These are phyloP conservation scores for Casuarius casuarius DNA, from an alignment of 2,113 vertebrate species.

Conservation along the genomic window DNA sequence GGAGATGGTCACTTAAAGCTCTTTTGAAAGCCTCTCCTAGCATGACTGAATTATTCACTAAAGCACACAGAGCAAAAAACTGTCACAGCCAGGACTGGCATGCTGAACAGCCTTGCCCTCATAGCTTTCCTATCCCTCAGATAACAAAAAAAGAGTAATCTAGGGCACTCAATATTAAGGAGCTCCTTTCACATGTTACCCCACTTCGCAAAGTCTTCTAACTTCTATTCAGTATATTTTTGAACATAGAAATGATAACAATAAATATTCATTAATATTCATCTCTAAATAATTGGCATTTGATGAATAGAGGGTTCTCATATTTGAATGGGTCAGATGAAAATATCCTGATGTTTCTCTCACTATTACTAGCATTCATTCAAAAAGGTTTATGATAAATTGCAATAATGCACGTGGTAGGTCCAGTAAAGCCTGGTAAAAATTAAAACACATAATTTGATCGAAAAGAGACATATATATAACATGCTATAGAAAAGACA, in stretches of 20 bases:
- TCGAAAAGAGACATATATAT: background rate
- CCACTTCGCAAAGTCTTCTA: background rate
- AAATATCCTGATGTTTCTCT: background rate
- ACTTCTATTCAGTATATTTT: background rate
- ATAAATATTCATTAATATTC: background rate
- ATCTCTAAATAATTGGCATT: background rate
- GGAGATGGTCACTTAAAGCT: background rate
- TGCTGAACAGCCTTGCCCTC: background rate
- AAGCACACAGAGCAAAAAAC: background rate
- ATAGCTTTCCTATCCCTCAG: background rate
- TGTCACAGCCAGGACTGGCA: background rate
- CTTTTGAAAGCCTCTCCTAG: background rate
- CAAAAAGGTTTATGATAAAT: background rate
- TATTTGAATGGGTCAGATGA: background rate
- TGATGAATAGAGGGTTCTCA: background rate
- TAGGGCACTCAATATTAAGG: background rate
- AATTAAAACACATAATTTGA: background rate
- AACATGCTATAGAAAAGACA: background rate
- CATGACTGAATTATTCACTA: background rate
- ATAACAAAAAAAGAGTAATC: background rate
- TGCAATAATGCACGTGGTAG: background rate
- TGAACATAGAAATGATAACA: background rate
- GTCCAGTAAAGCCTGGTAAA: background rate
- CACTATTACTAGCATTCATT: conserved; percentile 9
- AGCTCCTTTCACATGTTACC: background rate